Percentiles rank a stretch among this genome's conserved stretches.
Conservation (phyloP, 2,797 vertebrate species). For the Thalassophryne amazonica region DNA sequence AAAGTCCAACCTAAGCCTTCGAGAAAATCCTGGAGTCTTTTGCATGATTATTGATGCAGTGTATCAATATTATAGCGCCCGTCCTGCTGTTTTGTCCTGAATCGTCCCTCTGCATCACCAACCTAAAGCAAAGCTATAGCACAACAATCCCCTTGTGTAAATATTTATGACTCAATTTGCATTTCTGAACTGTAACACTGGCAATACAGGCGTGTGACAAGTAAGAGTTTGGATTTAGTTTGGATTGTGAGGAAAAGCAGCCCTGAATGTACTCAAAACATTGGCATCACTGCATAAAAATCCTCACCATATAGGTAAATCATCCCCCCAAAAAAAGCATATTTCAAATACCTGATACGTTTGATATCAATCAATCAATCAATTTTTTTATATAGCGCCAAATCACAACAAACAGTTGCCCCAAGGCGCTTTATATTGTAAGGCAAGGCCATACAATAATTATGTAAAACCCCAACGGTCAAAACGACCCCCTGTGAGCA, state of each 20-base stretch:
- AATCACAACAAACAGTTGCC: no score
- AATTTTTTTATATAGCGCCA: no score
- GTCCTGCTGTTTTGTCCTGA: constrained; percentile 21
- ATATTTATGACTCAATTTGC: constrained; percentile 88
- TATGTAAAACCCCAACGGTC: no score
- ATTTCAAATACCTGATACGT: no score
- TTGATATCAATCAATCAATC: no score
- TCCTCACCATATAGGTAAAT: no score
- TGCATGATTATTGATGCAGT: constrained; percentile 10
- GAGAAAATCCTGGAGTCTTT: constrained; percentile 21
- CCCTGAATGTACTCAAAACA: constrained; percentile 83
- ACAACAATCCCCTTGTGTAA: constrained; percentile 69
- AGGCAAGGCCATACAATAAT: no score
- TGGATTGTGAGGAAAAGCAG: constrained; percentile 83
- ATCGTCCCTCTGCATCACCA: constrained; percentile 5
- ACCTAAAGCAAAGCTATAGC: constrained; percentile 37
- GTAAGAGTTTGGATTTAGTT: constrained; percentile 82
- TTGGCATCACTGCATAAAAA: constrained; percentile 85
- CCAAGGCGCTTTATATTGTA: no score
- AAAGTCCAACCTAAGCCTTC: background rate
- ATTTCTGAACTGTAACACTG: constrained; percentile 88
- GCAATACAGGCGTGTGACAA: constrained; percentile 81
- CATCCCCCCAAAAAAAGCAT: no score
- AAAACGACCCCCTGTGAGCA: no score
- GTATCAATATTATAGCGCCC: constrained; percentile 16